A percentile compares a stretch with the other conserved stretches of the same genome.
Evolutionary conservation across 2,113 vertebrate genomes (phyloP).

Genomic region (Ahaetulla prasina): DNA sequence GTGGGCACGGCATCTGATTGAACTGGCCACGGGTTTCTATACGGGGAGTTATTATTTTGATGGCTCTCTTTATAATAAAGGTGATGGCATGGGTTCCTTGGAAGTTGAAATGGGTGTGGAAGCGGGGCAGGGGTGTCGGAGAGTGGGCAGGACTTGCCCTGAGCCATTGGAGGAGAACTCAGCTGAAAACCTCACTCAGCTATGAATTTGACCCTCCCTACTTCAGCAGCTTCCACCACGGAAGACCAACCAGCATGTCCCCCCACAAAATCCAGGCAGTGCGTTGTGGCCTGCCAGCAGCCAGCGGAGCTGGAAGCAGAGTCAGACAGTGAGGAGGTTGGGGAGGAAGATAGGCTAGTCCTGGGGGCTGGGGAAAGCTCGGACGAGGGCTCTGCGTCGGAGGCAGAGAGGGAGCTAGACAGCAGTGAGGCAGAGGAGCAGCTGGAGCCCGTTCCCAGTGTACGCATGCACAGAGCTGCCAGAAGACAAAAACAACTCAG

Average conservation of each 20-base stretch:
- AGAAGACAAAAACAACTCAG: no score
- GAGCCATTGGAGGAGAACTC: not conserved
- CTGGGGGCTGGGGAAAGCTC: no score
- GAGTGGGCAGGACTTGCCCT: not conserved
- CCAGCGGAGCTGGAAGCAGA: no score
- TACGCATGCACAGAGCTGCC: no score
- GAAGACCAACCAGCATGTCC: not conserved
- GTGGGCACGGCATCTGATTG: conserved; percentile 94
- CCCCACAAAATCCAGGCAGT: not conserved
- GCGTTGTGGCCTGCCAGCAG: no score
- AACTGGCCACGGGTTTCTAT: conserved; percentile 93
- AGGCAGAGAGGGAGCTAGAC: no score
- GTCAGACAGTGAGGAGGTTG: no score
- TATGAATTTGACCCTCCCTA: not conserved
- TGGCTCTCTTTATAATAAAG: conserved; percentile 97
- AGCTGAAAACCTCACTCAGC: not conserved
- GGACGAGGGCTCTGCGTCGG: no score
- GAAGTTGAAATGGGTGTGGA: not conserved
- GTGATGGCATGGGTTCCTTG: conserved; percentile 52
- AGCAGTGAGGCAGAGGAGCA: no score
- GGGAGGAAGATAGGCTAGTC: no score
- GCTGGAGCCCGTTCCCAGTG: no score
- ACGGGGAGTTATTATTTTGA: conserved; percentile 98
- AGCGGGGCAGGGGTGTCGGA: not conserved
- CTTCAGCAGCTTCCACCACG: not conserved